Evolutionary conservation across 2,888 invertebrate genomes (phyloP), one percentile per base, ranked within the genome.

Genomic region (Baccha elongata): DNA sequence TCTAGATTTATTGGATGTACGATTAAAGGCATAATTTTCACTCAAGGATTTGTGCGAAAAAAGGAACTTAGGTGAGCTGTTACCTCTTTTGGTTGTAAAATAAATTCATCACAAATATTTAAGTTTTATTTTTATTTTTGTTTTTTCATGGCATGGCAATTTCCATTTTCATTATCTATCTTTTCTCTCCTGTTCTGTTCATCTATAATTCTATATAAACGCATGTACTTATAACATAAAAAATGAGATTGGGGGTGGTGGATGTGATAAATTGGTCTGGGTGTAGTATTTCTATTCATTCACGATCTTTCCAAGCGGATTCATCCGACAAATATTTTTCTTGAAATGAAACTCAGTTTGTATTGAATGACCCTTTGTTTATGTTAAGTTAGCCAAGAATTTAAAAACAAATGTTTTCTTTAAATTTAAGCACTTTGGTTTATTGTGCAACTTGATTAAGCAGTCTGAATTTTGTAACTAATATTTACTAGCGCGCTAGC

Each of bases 211-310:
- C 7, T 37, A 35, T 50, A 35, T 29, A 29, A 32, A 42, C 10
- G 26, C 64, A 65, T 65, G 52, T 50, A 64, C 3, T 26, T 46
- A 32, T 17, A 46, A 46, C 17, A 73, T 44, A 58, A 10, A 40
- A 62, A 52, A 52, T 26, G 17, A 21, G 7, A 67, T 71, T 71
- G 76, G 75, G 74, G 75, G 76, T 67, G 81, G 71, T 71, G 71
- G 67, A 46, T 26, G 68, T 65, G 53, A 71, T 67, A 53, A 48
- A 40, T 58, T 58, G 40, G 23, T 1, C 15, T 40, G 23, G 40
- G 35, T 37, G 75, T 67, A 72, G 71, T 76, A 76, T 76, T 71
- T 72, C 35, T 67, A 44, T 76, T 76, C 81, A 81, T 76, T 81
- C 76, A 81, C 71, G 76, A 69, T 81, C 46, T 62, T 40, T 46